Percentiles rank a stretch among this genome's conserved stretches.
Conservation (phyloP, 2,113 vertebrate species). For the Pontoporia blainvillei region DNA sequence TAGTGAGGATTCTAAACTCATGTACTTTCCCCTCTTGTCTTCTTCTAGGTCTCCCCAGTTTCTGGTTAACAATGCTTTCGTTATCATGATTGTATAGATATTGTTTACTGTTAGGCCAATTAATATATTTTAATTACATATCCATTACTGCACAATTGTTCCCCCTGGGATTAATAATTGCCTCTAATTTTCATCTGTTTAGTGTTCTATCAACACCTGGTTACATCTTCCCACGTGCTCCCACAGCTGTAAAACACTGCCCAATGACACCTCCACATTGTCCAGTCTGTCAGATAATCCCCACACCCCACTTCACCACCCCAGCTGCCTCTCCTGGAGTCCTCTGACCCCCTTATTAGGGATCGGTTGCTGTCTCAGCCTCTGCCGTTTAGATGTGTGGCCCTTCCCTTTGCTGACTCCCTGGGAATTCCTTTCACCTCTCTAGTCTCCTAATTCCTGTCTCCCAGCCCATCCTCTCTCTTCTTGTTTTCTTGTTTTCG, state of each 20-base stretch:
- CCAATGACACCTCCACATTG: not conserved
- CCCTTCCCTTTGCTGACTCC: not conserved
- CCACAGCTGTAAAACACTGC: not conserved
- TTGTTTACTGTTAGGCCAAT: not conserved
- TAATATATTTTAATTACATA: not conserved
- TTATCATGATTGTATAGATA: not conserved
- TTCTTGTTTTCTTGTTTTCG: not conserved
- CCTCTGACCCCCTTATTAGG: not conserved
- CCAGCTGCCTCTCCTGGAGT: not conserved
- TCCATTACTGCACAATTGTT: not conserved
- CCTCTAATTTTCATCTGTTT: conserved; percentile 19
- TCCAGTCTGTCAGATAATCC: not conserved
- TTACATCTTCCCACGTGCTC: not conserved
- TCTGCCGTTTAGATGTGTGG: not conserved
- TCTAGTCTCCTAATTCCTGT: not conserved
- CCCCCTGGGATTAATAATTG: not conserved
- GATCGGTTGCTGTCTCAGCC: not conserved
- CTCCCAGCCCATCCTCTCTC: not conserved
- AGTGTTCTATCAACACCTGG: not conserved
- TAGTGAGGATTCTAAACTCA: not conserved
- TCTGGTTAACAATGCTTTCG: not conserved
- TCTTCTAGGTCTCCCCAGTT: not conserved
- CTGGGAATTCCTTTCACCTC: not conserved
- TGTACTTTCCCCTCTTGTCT: not conserved
- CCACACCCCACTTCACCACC: not conserved